Percentiles rank a stretch among this genome's conserved stretches.
Conservation (phyloP, 2,797 vertebrate species). For the Schizopygopsis pylzovi region DNA sequence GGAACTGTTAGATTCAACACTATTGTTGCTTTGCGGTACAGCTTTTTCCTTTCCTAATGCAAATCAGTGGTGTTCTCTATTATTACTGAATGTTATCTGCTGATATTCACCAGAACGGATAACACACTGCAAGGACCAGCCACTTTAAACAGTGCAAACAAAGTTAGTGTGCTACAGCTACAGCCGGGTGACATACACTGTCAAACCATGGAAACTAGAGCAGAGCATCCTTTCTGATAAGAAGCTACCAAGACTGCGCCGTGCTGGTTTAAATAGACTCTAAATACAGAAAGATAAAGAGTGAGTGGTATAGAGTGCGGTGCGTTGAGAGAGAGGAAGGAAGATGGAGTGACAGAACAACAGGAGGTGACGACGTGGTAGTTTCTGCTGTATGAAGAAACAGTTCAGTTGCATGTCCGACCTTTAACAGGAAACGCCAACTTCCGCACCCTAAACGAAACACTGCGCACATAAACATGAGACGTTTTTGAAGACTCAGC, state of each 20-base stretch:
- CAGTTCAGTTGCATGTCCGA: conserved; percentile 69
- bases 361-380: conserved; percentile 17
- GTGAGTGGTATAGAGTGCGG: background rate
- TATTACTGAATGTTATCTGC: conserved; percentile 42
- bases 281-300: background rate
- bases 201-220: conserved; percentile 26
- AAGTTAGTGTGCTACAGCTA: conserved; percentile 1
- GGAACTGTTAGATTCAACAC: background rate
- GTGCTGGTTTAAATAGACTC: background rate
- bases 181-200: background rate
- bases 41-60: conserved; percentile 9
- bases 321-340: conserved; percentile 47
- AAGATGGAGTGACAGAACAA: conserved; percentile 50
- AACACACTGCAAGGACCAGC: background rate
- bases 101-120: background rate
- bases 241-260: background rate
- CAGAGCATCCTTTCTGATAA: conserved; percentile 12
- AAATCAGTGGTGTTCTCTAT: conserved; percentile 24
- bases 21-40: background rate
- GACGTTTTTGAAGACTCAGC: conserved; percentile 7
- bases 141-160: background rate
- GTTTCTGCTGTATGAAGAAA: conserved; percentile 56
- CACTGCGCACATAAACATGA: conserved; percentile 41
- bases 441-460: conserved; percentile 66
- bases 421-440: conserved; percentile 79